phyloP scores from a whole-genome alignment of 2,797 vertebrate genomes.

The Periparus ater region DNA sequence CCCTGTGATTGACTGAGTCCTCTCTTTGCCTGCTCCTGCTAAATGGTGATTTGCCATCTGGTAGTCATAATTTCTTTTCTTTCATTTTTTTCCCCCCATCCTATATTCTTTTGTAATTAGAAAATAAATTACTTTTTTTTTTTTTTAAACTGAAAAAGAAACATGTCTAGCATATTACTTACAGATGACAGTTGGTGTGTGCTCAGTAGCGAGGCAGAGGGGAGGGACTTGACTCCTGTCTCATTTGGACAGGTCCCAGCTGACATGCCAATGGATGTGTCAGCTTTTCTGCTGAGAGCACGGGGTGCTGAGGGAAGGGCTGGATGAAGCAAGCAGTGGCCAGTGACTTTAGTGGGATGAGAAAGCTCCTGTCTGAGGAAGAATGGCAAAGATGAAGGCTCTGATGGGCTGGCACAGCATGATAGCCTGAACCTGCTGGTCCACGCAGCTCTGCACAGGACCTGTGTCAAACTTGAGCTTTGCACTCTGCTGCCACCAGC shows the following conservation, averaged over 20 bases:
- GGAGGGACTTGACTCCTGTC: constrained; percentile 5
- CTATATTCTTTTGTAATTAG: constrained; percentile 78
- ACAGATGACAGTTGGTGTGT: constrained; percentile 49
- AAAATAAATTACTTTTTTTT: constrained; percentile 79
- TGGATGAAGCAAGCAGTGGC: not conserved
- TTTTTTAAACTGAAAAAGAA: constrained; percentile 39
- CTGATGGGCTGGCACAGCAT: not conserved
- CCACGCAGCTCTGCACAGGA: not conserved
- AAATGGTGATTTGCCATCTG: constrained; percentile 73
- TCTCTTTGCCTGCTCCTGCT: constrained; percentile 67
- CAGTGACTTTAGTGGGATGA: not conserved
- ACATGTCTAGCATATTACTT: constrained; percentile 61
- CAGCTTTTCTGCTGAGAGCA: not conserved
- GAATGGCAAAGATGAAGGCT: not conserved
- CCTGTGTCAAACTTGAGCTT: not conserved
- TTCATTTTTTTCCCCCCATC: constrained; percentile 38
- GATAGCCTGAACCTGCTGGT: not conserved
- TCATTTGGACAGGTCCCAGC: not conserved
- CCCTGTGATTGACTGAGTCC: constrained; percentile 65
- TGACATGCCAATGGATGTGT: not conserved
- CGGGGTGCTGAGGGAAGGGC: not conserved
- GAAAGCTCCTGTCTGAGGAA: not conserved
- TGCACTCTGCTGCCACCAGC: not conserved
- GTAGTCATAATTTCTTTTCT: constrained; percentile 70
- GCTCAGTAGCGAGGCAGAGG: not conserved